These are phyloP conservation scores for Calcarius lapponicus DNA, from an alignment of 2,797 vertebrate species.

Conservation along the genomic window DNA sequence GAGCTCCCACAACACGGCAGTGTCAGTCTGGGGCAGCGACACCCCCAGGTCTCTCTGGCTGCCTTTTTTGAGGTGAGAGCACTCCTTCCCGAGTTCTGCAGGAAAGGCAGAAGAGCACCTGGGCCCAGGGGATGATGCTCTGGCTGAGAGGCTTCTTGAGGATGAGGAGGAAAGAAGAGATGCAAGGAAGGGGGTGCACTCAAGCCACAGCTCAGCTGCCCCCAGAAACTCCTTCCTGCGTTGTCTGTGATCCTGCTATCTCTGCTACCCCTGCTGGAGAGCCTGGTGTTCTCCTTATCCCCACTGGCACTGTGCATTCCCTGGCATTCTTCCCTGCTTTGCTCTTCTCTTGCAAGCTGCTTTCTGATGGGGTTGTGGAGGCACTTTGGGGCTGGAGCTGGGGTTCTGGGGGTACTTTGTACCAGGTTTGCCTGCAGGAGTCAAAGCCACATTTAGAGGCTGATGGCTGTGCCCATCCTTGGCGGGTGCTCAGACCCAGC, in stretches of 20 bases:
- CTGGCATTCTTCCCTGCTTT: neutral
- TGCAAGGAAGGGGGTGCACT: neutral
- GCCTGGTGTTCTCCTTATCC: neutral
- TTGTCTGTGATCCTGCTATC: neutral
- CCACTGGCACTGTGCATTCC: neutral
- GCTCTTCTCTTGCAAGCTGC: neutral
- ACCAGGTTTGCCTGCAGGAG: neutral
- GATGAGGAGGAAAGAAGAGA: neutral
- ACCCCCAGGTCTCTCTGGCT: neutral
- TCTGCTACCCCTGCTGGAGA: neutral
- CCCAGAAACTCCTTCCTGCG: neutral
- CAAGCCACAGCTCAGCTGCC: neutral
- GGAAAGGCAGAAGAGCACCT: neutral
- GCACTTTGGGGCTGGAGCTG: too few relatives aligned
- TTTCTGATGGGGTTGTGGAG: neutral
- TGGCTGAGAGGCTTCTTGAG: neutral
- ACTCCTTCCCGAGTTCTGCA: neutral
- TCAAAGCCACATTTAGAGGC: neutral
- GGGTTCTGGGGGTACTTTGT: neutral
- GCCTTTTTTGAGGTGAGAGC: neutral
- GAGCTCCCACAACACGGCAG: too few relatives aligned
- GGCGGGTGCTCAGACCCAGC: neutral
- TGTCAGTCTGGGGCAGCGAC: neutral
- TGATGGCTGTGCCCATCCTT: neutral
- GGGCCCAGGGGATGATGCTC: fast-evolving